Base-by-base conservation (phyloP, 2,797 vertebrate species). In the Poliocrania exsul region DNA sequence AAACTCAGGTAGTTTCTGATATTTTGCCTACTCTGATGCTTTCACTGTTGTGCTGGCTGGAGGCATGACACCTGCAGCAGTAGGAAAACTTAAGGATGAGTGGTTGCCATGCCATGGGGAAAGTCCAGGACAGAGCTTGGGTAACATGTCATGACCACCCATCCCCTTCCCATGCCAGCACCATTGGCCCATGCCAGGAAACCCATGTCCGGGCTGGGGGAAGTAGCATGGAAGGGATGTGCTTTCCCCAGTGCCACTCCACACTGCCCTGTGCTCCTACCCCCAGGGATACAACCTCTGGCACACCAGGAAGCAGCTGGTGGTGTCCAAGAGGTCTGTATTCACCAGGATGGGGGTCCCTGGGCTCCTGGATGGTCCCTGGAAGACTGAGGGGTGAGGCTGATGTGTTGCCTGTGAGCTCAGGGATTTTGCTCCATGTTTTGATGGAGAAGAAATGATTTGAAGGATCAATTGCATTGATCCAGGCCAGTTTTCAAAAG, bases 51-150 rank as follows among this genome's bases (percentile, higher is more conserved):
- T 6, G 7, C 37, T 58, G 50, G 65, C 54, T 65, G 58, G 14
- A 25, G 11, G 25, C 0, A 2, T 26, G 21, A 54, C 26, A 51
- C 16, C 66, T 62, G 56, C 53, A 51, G 50, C 53, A 85, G 47
- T 8, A 65, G 42, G 69, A 69, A 75, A 54, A 53, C 31, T 53
- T 25, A 44, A 65, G 47, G 31, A 18, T 24, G 16, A 3, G 28
- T 4, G 2, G 21, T 66, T 83, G 58, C 73, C 4, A 0, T 1
- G 2, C 77, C 4, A 0, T 1, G 2, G 20, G 31, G 1, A 2
- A 82, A 13, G 31, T 29, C 16, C 1, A 2, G 31, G 65, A 42
- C 17, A 46, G 53, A 62, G 42, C 21, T 54, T 2, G 1, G 75
- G 9, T 61, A 67, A 42, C 2, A 4, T 2, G 6, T 7, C 50